These are phyloP conservation scores for Drosophila neocordata DNA, from an alignment of 1,140 invertebrate genomes.

Conservation along the genomic window DNA sequence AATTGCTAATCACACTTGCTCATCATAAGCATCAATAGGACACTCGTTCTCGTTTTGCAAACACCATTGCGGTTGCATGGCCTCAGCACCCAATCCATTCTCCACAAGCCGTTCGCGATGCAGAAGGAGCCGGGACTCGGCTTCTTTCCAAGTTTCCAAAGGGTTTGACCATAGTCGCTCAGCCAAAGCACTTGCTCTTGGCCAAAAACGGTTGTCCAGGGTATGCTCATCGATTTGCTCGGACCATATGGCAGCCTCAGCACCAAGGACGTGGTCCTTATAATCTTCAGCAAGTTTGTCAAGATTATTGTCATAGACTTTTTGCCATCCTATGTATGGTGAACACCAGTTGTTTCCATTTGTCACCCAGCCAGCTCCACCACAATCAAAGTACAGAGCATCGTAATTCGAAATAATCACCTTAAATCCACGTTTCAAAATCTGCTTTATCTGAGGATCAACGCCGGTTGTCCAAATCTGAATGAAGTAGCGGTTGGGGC, in stretches of 20 bases:
- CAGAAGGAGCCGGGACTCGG: constrained; percentile 87
- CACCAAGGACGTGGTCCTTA: constrained; percentile 86
- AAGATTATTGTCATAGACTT: constrained; percentile 91
- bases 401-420: constrained; percentile 94
- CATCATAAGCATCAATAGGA: constrained; percentile 77
- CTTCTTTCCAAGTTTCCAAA: constrained; percentile 84
- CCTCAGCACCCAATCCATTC: constrained; percentile 87
- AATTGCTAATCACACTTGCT: constrained; percentile 33
- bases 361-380: constrained; percentile 87
- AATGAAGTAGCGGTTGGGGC: constrained; percentile 90
- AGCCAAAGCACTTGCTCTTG: constrained; percentile 90
- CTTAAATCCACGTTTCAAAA: constrained; percentile 88
- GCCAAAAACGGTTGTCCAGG: constrained; percentile 89
- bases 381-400: constrained; percentile 92
- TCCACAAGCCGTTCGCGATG: constrained; percentile 88
- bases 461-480: constrained; percentile 89
- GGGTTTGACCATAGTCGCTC: constrained; percentile 92
- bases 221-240: constrained; percentile 89
- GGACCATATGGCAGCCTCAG: constrained; percentile 91
- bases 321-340: constrained; percentile 94
- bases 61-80: constrained; percentile 92
- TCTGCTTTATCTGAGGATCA: constrained; percentile 86
- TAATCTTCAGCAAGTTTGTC: constrained; percentile 84
- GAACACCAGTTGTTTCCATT: constrained; percentile 92
- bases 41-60: constrained; percentile 90